Evolutionary conservation across 2,797 vertebrate genomes (phyloP).

Genomic region (Ctenosaura bakeri): DNA sequence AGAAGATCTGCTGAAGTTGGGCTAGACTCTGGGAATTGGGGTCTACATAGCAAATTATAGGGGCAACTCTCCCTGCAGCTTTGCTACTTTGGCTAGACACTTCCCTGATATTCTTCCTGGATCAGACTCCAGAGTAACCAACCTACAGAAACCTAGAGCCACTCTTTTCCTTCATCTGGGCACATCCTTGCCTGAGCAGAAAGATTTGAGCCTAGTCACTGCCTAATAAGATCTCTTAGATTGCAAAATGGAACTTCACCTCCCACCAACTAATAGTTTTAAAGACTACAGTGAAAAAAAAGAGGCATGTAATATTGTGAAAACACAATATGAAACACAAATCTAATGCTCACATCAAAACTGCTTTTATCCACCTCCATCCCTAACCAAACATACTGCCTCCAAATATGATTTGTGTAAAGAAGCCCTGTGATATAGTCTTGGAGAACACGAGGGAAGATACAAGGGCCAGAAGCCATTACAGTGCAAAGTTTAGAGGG

Average conservation of each 20-base stretch:
- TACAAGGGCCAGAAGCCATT: background rate
- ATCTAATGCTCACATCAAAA: background rate
- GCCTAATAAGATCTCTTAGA: background rate
- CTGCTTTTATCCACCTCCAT: too few species aligned
- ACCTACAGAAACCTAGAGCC: too few species aligned
- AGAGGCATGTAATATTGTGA: background rate
- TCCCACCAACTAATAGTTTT: background rate
- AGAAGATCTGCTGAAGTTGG: too few species aligned
- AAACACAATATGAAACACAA: background rate
- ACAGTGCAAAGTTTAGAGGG: background rate
- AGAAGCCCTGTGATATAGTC: background rate
- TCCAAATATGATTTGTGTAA: background rate
- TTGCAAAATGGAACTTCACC: background rate
- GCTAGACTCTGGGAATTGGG: too few species aligned
- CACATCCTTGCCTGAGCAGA: too few species aligned
- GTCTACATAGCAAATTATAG: too few species aligned
- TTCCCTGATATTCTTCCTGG: too few species aligned
- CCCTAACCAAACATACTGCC: background rate
- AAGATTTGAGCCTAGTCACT: background rate
- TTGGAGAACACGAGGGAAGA: background rate
- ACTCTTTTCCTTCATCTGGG: too few species aligned
- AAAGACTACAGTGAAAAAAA: background rate
- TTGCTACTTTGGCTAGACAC: too few species aligned
- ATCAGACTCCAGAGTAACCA: too few species aligned
- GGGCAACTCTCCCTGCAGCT: too few species aligned